Evolutionary conservation across 92 coral and sea anemone genomes (phyloP), one percentile per base, ranked within the genome.

Genomic region (Nematostella vectensis): DNA sequence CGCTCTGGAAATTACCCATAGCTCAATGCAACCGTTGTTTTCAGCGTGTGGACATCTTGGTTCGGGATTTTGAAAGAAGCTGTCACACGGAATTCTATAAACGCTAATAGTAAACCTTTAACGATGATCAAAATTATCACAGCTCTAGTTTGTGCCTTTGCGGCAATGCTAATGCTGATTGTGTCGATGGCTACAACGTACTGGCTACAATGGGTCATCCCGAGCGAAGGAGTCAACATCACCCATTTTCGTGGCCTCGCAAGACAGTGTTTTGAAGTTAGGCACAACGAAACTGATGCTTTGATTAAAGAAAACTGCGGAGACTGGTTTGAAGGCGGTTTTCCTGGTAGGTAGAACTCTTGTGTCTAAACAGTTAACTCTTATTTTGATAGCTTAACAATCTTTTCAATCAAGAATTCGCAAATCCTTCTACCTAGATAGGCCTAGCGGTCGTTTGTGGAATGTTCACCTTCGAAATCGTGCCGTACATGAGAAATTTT

Each of bases 71-170:
- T n/a, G n/a, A n/a, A n/a, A n/a, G n/a, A n/a, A n/a, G n/a, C n/a
- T n/a, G n/a, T n/a, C n/a, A n/a, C n/a, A n/a, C n/a, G n/a, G n/a
- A n/a, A n/a, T n/a, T n/a, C n/a, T n/a, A n/a, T n/a, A 36, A 36
- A 36, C 42, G 8, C 42, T 36, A 8, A 8, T 36, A 36, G 15
- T 8, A 11, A 17, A 17, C 18, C 21, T 19, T 17, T 10, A 67
- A 70, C 25, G 76, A 89, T 93, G 99, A 93, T 93, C 31, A 93
- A 93, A 65, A 88, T 93, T 37, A 93, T 93, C 25, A 76, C 91
- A 9, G 69, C 99, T 8, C 37, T 87, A 29, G 96, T 93, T 29
- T 87, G 96, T 55, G 76, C 80, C 58, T 87, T 93, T 39, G 70
- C 83, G 57, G 82, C 96, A 18, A 77, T 93, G 59, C 50, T 93